phyloP scores from a whole-genome alignment of 1,140 invertebrate genomes.

The Drosophila leontia region DNA sequence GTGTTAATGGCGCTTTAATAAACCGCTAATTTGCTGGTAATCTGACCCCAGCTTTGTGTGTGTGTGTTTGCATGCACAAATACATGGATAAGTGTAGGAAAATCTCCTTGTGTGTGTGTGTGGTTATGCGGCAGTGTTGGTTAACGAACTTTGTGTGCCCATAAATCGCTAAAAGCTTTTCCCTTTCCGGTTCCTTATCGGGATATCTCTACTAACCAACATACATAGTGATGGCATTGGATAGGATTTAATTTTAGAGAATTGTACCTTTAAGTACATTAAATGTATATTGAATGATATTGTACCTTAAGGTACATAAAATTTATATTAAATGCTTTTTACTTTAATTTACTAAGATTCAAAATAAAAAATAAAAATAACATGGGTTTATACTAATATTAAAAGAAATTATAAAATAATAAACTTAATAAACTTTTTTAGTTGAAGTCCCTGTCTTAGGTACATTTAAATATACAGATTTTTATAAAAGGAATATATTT shows the following conservation, averaged over 20 bases:
- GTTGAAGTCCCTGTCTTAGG: neutral
- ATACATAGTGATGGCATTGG: neutral
- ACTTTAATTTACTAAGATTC: too few species aligned
- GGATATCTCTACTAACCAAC: constrained; percentile 8
- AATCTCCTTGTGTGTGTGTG: constrained; percentile 11
- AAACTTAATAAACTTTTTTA: neutral
- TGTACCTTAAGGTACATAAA: too few species aligned
- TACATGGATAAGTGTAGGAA: neutral
- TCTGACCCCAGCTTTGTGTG: constrained; percentile 48
- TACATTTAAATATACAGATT: neutral
- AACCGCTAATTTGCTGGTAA: constrained; percentile 66
- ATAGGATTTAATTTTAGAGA: neutral
- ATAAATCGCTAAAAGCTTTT: constrained; percentile 57
- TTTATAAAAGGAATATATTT: neutral
- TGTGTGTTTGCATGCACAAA: constrained; percentile 18
- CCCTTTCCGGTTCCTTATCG: constrained; percentile 13
- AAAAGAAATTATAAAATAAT: too few species aligned
- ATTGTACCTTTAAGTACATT: neutral
- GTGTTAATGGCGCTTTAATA: constrained; percentile 67
- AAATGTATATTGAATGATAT: too few species aligned
- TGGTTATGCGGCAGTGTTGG: constrained; percentile 22
- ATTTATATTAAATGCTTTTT: too few species aligned
- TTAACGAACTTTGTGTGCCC: constrained; percentile 46
- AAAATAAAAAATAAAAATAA: too few species aligned
- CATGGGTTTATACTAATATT: neutral